Conservation (phyloP, 2,888 invertebrate genomes). For the Epirrhoe alternata region DNA sequence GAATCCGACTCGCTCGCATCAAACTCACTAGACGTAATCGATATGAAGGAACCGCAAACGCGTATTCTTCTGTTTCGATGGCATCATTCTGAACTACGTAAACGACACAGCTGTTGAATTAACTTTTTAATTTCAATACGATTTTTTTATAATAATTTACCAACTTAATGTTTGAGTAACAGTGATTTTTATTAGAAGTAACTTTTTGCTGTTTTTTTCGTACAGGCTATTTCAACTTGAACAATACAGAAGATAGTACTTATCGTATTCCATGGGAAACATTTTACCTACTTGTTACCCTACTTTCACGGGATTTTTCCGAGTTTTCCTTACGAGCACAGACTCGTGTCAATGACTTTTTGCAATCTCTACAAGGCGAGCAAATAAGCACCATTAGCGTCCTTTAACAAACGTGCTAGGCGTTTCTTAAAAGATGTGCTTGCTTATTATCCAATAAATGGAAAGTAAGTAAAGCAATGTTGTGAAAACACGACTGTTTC, state of each 20-base stretch:
- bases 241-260: not conserved
- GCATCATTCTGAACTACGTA: slow-evolving; percentile 19
- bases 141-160: too few relatives aligned
- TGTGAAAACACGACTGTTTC: too few relatives aligned
- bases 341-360: slow-evolving; percentile 7
- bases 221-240: not conserved
- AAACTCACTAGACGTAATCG: slow-evolving; percentile 29
- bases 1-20: slow-evolving; percentile 40
- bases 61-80: slow-evolving; percentile 19
- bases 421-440: not conserved
- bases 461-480: not conserved
- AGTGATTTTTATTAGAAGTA: not conserved
- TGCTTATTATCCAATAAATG: not conserved
- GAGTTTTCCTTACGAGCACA: slow-evolving; percentile 7
- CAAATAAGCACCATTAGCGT: not conserved
- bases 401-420: not conserved
- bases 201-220: not conserved
- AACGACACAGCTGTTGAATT: slow-evolving; percentile 19
- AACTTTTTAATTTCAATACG: not conserved
- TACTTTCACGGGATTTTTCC: slow-evolving; percentile 16
- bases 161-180: not conserved
- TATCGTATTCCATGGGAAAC: not conserved
- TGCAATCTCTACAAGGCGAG: slow-evolving; percentile 20
- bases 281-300: slow-evolving; percentile 25
- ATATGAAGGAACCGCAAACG: slow-evolving; percentile 20